These are phyloP conservation scores for Ormyrus labotus DNA, from an alignment of 2,888 invertebrate genomes.

Conservation along the genomic window DNA sequence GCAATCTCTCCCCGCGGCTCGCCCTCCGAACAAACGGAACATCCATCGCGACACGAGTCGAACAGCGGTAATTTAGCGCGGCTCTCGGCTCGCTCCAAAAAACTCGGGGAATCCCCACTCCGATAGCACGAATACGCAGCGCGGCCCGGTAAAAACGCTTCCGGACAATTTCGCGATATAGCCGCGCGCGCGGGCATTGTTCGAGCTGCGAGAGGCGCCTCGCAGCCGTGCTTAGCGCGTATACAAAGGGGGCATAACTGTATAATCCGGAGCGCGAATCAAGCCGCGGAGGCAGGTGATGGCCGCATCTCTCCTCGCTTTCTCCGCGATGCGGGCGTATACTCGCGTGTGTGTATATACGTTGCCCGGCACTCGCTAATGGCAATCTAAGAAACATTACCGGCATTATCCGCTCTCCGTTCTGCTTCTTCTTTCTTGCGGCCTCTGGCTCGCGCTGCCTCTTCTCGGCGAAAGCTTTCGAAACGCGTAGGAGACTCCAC, in stretches of 20 bases:
- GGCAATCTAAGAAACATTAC: constrained; percentile 67
- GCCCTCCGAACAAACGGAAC: constrained; percentile 15
- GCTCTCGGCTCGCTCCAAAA: not conserved
- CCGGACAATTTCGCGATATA: constrained; percentile 49
- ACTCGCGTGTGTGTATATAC: constrained; percentile 58
- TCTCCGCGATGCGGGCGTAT: constrained; percentile 39
- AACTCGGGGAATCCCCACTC: constrained; percentile 40
- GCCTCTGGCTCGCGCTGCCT: constrained; percentile 16
- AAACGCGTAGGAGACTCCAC: constrained; percentile 42
- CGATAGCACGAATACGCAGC: constrained; percentile 11
- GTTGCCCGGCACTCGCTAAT: constrained; percentile 70
- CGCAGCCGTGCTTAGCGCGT: not conserved
- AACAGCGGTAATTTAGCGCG: constrained; percentile 42
- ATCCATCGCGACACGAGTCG: constrained; percentile 5
- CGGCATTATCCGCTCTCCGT: constrained; percentile 66
- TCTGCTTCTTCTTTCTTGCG: constrained; percentile 25
- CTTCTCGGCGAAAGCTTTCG: constrained; percentile 16
- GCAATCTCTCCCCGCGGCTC: constrained; percentile 30
- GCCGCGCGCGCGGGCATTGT: constrained; percentile 38
- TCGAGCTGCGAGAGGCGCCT: constrained; percentile 30
- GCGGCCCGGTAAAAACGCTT: constrained; percentile 41
- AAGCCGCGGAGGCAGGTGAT: constrained; percentile 52
- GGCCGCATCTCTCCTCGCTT: constrained; percentile 24
- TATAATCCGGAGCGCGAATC: constrained; percentile 45
- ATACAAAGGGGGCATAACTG: constrained; percentile 54